phyloP scores from a whole-genome alignment of 1,140 invertebrate species.

The Brachionus paranguensis region DNA sequence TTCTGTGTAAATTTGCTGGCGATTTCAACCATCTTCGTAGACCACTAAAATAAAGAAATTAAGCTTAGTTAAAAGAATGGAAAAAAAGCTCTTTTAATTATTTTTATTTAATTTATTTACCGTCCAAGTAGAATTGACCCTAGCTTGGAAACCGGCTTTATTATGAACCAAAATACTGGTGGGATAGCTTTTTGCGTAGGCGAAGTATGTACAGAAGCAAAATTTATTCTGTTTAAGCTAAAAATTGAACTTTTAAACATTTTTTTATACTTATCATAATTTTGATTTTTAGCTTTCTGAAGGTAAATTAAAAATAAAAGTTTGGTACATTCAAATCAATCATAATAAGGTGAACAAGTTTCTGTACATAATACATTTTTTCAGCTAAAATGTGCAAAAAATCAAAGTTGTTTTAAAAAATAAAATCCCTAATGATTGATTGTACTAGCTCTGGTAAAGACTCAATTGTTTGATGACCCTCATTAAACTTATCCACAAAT shows the following conservation, averaged over 20 bases:
- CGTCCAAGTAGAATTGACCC: not conserved
- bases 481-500: too few species aligned
- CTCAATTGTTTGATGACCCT: too few species aligned
- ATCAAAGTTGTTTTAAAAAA: too few species aligned
- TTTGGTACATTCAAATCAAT: not conserved
- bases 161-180: not conserved
- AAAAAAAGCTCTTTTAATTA: not conserved
- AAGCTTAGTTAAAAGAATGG: not conserved
- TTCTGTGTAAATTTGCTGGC: not conserved
- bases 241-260: not conserved
- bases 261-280: not conserved
- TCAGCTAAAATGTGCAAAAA: too few species aligned
- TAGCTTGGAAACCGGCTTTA: constrained; percentile 21
- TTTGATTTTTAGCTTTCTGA: not conserved
- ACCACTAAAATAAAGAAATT: not conserved
- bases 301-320: not conserved
- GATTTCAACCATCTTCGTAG: not conserved
- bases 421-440: too few species aligned
- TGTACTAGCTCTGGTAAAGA: too few species aligned
- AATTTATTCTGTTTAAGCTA: not conserved
- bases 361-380: too few species aligned
- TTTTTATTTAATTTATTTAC: not conserved
- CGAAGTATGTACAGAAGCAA: not conserved
- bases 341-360: too few species aligned
- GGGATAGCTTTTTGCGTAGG: not conserved